Base-by-base conservation (phyloP, 2,888 invertebrate genomes). In the Tuta absoluta region DNA sequence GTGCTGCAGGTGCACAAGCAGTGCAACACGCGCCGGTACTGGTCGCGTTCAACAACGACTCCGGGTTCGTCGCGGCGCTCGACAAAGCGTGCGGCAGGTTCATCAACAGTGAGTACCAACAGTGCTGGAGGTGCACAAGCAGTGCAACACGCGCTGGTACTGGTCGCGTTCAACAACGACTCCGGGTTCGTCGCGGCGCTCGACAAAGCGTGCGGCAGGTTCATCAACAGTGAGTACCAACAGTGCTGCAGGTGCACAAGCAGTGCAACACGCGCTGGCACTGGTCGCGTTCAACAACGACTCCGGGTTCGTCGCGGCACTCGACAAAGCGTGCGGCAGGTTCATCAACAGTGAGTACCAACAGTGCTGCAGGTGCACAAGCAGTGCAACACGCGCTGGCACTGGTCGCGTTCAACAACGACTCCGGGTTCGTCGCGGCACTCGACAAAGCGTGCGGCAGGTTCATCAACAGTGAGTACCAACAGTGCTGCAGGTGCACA, bases 81-180 rank as follows among this genome's bases (percentile, higher is more conserved):
- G 99, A 99, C 85, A 99, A 98, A 89, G 99, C 99, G 11, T 99
- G 99, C 84, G 99, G 99, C 24, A 94, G 97, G 75, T 99, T 99
- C 84, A 99, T 99, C 68, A 99, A 99, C 87, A 96, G 96, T 92
- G 63, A 72, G 88, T 81, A 65, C 48, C 41, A 98, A n/a, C n/a
- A 7, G 98, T 99, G 71, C 92, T 99, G 73, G 97, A 98, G 78
- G 99, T 99, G 21, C 28, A 28, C 2, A 28, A 97, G 91, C 98
- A 99, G 81, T 99, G 99, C 89, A 97, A 98, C n/a, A n/a, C 86
- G 97, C 97, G 0, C 92, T 99, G 45, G 99, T 99, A 10, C 83
- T 97, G 75, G 95, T 97, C 14, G 97, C 99, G 10, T 99, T 99
- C 92, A 96, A 96, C 85, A 98, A 98, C 85, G 99, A 99, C 87